Evolutionary conservation across 2,888 invertebrate species (phyloP), one percentile per base, ranked within the genome.

Genomic region (Phyllotreta striolata): DNA sequence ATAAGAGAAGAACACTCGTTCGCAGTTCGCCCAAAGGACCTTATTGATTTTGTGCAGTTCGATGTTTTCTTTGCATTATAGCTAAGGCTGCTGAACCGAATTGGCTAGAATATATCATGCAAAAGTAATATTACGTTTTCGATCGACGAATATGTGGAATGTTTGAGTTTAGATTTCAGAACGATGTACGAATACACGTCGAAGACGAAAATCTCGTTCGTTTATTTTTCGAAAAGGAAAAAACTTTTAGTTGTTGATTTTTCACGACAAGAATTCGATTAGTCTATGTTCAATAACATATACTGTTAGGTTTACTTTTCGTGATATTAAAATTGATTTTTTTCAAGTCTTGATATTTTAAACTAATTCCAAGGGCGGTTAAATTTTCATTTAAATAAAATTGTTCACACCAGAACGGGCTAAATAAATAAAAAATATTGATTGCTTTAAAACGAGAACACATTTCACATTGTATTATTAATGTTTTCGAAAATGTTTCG

Each of bases 31-130:
- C 56, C 35, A 56, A 56, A 56, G 43, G 56, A 44, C 44, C 13
- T n/a, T 56, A 56, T 56, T 44, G 56, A 56, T 56, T 56, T 56
- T 56, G 56, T 56, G 44, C 43, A 56, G 56, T 56, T 56, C 37
- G 13, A 37, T 56, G 56, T 56, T 56, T 56, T 56, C 56, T 56
- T 56, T 56, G 37, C 44, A 56, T 44, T 37, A 44, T 37, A 8
- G 41, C 37, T 44, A 44, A 56, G 37, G 44, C 37, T 44, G 44
- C 44, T 37, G 56, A 56, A 43, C 37, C 37, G 44, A 44, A 56
- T 56, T 35, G 56, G 56, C 44, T 56, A 56, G 44, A 44, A 37
- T 56, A 37, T 44, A 37, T 44, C 43, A 56, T 56, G 56, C 56
- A 56, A 56, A 56, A 56, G 56, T 56, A 44, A 56, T 56, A 43